Conservation (phyloP, 2,797 vertebrate genomes). For the Acanthopagrus latus region DNA sequence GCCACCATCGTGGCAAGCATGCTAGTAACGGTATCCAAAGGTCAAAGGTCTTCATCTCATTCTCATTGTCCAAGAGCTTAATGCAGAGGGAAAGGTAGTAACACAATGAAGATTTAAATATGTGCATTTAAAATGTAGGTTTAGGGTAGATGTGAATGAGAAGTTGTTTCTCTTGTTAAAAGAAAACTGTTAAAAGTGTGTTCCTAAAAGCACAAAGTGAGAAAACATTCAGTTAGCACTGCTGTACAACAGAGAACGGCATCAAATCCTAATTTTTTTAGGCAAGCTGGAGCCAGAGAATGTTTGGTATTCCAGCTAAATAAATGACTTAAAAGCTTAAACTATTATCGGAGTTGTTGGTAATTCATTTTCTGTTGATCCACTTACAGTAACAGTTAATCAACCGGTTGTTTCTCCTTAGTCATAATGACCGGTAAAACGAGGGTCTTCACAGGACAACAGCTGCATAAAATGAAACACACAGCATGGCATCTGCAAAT, state of each 20-base stretch:
- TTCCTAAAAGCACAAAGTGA: not conserved
- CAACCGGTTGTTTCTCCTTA: slow-evolving; percentile 5
- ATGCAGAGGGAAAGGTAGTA: slow-evolving; percentile 30
- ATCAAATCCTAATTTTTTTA: not conserved
- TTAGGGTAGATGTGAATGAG: not conserved
- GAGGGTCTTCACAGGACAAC: slow-evolving; percentile 17
- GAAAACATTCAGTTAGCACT: not conserved
- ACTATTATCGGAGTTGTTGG: not conserved
- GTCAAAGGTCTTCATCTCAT: slow-evolving; percentile 53
- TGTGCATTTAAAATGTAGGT: not conserved
- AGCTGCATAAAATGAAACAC: slow-evolving; percentile 31
- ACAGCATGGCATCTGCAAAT: slow-evolving; percentile 44
- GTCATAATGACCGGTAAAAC: slow-evolving; percentile 10
- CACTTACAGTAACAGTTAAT: not conserved
- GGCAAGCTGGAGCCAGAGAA: not conserved
- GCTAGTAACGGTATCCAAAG: slow-evolving; percentile 37
- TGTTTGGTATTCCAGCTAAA: not conserved
- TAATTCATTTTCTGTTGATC: not conserved
- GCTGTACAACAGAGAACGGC: not conserved
- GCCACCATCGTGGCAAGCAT: slow-evolving; percentile 9
- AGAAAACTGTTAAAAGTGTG: not conserved
- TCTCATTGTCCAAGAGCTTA: slow-evolving; percentile 64
- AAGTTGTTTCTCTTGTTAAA: not conserved
- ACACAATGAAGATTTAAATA: slow-evolving; percentile 8
- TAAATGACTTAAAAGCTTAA: slow-evolving; percentile 2